Conservation (phyloP, 2,888 invertebrate genomes). For the Cybosia mesomella region DNA sequence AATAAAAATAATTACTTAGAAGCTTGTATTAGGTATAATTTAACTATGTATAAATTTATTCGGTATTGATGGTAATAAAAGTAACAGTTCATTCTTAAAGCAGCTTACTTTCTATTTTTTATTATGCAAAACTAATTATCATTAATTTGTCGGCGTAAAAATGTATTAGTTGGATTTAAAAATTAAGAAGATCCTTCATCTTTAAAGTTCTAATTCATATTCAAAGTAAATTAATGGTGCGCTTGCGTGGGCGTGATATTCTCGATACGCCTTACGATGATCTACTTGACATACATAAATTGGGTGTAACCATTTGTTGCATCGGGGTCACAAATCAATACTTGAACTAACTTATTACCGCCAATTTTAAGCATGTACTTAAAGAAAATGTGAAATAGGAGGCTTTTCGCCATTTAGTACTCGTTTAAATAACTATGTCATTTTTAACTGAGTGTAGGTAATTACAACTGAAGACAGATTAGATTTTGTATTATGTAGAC, state of each 20-base stretch:
- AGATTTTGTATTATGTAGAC: not conserved
- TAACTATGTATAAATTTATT: not conserved
- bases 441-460: not conserved
- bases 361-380: conserved; percentile 2
- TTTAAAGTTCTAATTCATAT: no score
- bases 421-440: not conserved
- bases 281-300: not conserved
- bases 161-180: no score
- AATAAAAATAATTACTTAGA: not conserved
- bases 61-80: not conserved
- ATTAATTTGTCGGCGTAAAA: no score
- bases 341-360: conserved; percentile 4
- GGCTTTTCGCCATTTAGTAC: not conserved
- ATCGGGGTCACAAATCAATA: conserved; percentile 16
- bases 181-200: no score
- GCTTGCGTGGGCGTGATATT: not conserved
- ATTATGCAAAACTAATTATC: no score
- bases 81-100: no score
- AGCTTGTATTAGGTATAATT: not conserved
- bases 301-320: conserved; percentile 12
- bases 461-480: not conserved
- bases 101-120: no score
- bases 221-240: not conserved
- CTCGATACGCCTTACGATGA: not conserved
- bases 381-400: not conserved